These are phyloP conservation scores for Choloepus didactylus DNA, from an alignment of 2,797 vertebrate species.

Conservation along the genomic window DNA sequence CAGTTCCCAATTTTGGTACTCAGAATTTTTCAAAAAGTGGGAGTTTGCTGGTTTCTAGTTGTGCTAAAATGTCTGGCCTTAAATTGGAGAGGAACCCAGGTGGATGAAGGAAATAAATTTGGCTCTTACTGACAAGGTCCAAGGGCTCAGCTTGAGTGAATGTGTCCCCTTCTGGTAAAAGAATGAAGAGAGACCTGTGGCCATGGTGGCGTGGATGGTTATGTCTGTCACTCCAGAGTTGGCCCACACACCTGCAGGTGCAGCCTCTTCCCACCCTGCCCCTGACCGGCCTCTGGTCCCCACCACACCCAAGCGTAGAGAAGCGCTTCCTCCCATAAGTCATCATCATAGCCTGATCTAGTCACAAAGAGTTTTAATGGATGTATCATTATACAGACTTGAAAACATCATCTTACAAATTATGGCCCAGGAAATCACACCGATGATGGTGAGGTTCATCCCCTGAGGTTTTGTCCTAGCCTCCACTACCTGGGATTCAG, in stretches of 20 bases:
- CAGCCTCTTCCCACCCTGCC: background rate
- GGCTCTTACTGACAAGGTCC: background rate
- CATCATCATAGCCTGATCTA: background rate
- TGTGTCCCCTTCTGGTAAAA: conserved; percentile 3
- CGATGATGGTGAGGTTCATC: background rate
- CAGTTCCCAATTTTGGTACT: background rate
- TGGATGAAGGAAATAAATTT: background rate
- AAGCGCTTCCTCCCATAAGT: background rate
- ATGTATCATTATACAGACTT: background rate
- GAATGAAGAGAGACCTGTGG: background rate
- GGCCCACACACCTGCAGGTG: background rate
- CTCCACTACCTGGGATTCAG: background rate
- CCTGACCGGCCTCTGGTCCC: background rate
- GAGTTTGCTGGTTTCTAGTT: background rate
- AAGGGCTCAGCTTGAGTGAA: background rate
- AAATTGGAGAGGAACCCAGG: background rate
- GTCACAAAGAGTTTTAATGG: conserved; percentile 45
- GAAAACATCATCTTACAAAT: conserved; percentile 24
- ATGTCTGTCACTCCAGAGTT: background rate
- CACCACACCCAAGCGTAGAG: background rate
- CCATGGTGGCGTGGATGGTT: rapidly evolving
- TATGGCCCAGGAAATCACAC: conserved; percentile 19
- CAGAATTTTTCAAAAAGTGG: background rate
- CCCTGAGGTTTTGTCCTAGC: background rate
- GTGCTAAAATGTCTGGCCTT: background rate